Percentiles rank a stretch among this genome's conserved stretches.
phyloP scores from a whole-genome alignment of 1,140 invertebrate genomes.

The Drosophila tsacasi region DNA sequence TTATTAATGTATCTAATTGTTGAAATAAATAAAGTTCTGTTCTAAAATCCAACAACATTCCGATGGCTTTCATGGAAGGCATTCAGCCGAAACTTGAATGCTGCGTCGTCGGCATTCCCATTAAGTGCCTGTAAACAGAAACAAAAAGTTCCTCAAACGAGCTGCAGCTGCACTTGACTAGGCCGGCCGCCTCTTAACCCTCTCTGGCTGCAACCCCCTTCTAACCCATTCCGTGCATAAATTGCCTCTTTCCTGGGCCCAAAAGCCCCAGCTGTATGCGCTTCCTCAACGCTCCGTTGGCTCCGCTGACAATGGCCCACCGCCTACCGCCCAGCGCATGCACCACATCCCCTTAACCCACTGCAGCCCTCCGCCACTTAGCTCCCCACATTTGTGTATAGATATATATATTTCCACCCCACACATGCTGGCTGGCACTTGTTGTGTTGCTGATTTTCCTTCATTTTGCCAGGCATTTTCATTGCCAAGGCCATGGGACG shows the following conservation, averaged over 20 bases:
- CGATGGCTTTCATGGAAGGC: background rate
- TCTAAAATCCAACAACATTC: background rate
- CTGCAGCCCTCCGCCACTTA: background rate
- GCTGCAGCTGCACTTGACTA: slow-evolving; percentile 6
- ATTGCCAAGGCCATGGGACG: slow-evolving; percentile 68
- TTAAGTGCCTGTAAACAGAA: slow-evolving; percentile 4
- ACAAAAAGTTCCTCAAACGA: background rate
- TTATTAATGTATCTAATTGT: background rate
- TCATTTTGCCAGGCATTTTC: slow-evolving; percentile 42
- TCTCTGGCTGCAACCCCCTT: background rate
- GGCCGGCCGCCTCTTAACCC: background rate
- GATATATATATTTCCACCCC: background rate
- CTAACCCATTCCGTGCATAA: slow-evolving; percentile 3
- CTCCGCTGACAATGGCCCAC: slow-evolving; percentile 50
- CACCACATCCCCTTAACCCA: background rate
- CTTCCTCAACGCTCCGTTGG: slow-evolving; percentile 37
- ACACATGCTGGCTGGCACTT: slow-evolving; percentile 25
- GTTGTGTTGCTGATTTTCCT: slow-evolving; percentile 30
- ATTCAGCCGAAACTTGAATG: slow-evolving; percentile 9
- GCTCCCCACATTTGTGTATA: background rate
- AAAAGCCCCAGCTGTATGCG: background rate
- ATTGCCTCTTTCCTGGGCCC: slow-evolving; percentile 32
- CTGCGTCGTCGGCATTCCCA: background rate
- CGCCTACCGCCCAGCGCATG: slow-evolving; percentile 9
- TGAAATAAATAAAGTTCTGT: background rate